Percentiles rank a stretch among this genome's conserved stretches.
Conservation (phyloP, 2,113 vertebrate species). For the Pterocles burchelli region DNA sequence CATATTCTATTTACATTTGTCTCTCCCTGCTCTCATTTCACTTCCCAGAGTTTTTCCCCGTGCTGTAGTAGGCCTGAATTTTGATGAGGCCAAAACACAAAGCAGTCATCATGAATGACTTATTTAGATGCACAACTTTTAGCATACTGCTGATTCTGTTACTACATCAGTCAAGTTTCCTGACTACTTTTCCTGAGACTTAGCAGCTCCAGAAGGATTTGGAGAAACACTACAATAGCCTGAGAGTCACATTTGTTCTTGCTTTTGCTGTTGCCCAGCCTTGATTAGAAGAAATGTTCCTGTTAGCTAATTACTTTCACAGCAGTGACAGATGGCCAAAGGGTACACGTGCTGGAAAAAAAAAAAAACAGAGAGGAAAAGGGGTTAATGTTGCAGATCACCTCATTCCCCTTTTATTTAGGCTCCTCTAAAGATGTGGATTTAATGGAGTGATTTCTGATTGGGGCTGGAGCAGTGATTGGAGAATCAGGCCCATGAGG, state of each 20-base stretch:
- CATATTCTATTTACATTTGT: constrained; percentile 52
- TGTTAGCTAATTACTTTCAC: constrained; percentile 75
- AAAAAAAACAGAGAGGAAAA: constrained; percentile 57
- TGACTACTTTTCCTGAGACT: constrained; percentile 34
- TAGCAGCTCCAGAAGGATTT: constrained; percentile 32
- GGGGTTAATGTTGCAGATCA: constrained; percentile 68
- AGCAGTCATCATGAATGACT: constrained; percentile 47
- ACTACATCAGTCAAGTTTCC: constrained; percentile 43
- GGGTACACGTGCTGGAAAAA: constrained; percentile 17
- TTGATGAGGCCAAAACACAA: constrained; percentile 59
- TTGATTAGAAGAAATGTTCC: constrained; percentile 57
- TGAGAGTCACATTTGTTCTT: constrained; percentile 32
- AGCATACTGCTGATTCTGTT: constrained; percentile 50
- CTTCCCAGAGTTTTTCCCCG: constrained; percentile 32
- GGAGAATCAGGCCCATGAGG: neutral
- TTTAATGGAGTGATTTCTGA: neutral
- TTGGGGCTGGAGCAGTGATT: neutral
- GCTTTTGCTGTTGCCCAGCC: constrained; percentile 14
- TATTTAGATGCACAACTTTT: constrained; percentile 46
- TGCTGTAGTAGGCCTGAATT: constrained; percentile 38
- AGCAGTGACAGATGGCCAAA: constrained; percentile 34
- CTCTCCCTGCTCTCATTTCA: constrained; percentile 33
- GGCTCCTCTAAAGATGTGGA: neutral
- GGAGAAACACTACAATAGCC: neutral
- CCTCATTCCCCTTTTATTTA: neutral